phyloP scores from a whole-genome alignment of 2,888 invertebrate species.

The Seladonia tumulorum region DNA sequence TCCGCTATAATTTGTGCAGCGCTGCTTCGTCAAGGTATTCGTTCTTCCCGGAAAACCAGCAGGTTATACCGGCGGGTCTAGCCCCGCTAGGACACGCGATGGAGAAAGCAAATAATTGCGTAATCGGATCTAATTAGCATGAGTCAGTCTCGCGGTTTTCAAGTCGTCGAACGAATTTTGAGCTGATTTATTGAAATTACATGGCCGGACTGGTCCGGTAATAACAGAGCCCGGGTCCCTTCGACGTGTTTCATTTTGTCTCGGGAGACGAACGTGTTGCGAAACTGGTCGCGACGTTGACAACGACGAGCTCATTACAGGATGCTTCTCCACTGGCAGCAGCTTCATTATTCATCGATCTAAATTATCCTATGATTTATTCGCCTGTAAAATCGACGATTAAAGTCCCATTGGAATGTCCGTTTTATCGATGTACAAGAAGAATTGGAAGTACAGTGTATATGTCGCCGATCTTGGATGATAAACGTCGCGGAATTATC shows the following conservation, averaged over 20 bases:
- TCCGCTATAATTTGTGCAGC: slow-evolving; percentile 43
- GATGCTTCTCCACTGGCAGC: not conserved
- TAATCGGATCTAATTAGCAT: slow-evolving; percentile 76
- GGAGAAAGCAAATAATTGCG: slow-evolving; percentile 77
- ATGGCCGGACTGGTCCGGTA: not conserved
- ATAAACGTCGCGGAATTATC: no score
- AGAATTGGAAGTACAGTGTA: no score
- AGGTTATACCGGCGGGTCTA: slow-evolving; percentile 27
- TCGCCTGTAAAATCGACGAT: not conserved
- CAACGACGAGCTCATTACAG: not conserved
- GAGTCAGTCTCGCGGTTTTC: slow-evolving; percentile 48
- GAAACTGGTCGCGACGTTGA: not conserved
- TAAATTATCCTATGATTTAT: not conserved
- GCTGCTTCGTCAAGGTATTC: slow-evolving; percentile 40
- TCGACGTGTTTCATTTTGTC: not conserved
- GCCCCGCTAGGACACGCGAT: slow-evolving; percentile 69
- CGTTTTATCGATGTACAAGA: no score
- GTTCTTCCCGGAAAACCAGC: slow-evolving; percentile 21
- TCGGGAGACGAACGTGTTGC: not conserved
- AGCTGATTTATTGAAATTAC: slow-evolving; percentile 35
- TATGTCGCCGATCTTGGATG: no score
- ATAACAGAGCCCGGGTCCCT: not conserved
- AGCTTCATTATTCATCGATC: not conserved
- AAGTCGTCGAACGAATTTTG: slow-evolving; percentile 24
- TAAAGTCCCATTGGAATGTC: not conserved